These are phyloP conservation scores for Drosophila rufa DNA, from an alignment of 1,140 invertebrate species.

Conservation along the genomic window DNA sequence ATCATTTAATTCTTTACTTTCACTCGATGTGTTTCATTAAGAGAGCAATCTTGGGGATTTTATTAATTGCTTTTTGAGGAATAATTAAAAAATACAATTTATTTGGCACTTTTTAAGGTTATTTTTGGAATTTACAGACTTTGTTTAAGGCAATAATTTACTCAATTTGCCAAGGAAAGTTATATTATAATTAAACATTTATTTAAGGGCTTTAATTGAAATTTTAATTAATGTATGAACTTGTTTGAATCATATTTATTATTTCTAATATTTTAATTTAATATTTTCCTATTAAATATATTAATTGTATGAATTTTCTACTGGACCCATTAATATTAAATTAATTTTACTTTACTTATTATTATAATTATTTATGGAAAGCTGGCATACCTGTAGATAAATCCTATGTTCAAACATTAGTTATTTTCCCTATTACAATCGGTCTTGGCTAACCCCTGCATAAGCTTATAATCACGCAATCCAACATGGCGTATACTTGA, in stretches of 20 bases:
- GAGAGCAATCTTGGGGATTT: background rate
- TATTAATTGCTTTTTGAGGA: background rate
- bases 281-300: background rate
- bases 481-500: slow-evolving; percentile 7
- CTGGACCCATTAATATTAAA: too few species aligned
- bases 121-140: background rate
- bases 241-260: too few species aligned
- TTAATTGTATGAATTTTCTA: background rate
- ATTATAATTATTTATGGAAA: background rate
- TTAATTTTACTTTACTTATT: background rate
- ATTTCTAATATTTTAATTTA: background rate
- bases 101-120: background rate
- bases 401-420: rapidly evolving
- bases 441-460: background rate
- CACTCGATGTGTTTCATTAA: background rate
- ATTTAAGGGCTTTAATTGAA: too few species aligned
- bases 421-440: background rate
- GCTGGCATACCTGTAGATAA: background rate
- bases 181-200: too few species aligned
- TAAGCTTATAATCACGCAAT: slow-evolving; percentile 7
- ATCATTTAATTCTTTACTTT: slow-evolving; percentile 4
- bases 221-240: too few species aligned
- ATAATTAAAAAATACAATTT: background rate
- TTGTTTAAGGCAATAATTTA: background rate
- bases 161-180: too few species aligned